These are phyloP conservation scores for Stenoptilia bipunctidactyla DNA, from an alignment of 2,888 invertebrate species.

Conservation along the genomic window DNA sequence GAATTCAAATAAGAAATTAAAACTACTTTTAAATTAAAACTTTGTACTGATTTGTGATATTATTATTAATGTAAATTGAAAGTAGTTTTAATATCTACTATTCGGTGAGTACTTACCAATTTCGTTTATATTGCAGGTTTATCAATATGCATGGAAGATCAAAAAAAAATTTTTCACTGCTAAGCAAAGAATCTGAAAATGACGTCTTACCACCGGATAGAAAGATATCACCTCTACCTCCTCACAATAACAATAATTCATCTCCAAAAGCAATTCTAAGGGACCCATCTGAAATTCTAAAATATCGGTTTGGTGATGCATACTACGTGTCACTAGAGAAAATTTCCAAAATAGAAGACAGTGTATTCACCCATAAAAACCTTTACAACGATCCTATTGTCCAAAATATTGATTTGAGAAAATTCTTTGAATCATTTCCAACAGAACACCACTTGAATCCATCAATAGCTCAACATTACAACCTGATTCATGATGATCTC, in stretches of 20 bases:
- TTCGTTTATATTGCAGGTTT: constrained; percentile 8
- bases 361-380: constrained; percentile 2
- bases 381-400: constrained; percentile 6
- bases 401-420: constrained; percentile 8
- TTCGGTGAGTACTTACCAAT: constrained; percentile 8
- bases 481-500: constrained; percentile 1
- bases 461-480: constrained; percentile 6
- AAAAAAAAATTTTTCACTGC: constrained; percentile 7
- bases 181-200: constrained; percentile 1
- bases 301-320: too few relatives aligned
- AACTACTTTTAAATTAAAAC: too few relatives aligned
- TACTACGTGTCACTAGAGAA: too few relatives aligned
- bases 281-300: background rate
- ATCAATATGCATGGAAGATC: constrained; percentile 7
- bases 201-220: constrained; percentile 8
- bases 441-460: constrained; percentile 6
- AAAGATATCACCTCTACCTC: constrained; percentile 3
- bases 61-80: constrained; percentile 7
- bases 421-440: constrained; percentile 6
- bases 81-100: constrained; percentile 6
- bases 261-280: constrained; percentile 7
- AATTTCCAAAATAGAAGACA: too few relatives aligned
- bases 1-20: too few relatives aligned
- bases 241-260: constrained; percentile 6
- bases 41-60: too few relatives aligned